Percentiles rank a stretch among this genome's conserved stretches.
phyloP scores from a whole-genome alignment of 92 coral and sea anemone species.

The Metridium senile region DNA sequence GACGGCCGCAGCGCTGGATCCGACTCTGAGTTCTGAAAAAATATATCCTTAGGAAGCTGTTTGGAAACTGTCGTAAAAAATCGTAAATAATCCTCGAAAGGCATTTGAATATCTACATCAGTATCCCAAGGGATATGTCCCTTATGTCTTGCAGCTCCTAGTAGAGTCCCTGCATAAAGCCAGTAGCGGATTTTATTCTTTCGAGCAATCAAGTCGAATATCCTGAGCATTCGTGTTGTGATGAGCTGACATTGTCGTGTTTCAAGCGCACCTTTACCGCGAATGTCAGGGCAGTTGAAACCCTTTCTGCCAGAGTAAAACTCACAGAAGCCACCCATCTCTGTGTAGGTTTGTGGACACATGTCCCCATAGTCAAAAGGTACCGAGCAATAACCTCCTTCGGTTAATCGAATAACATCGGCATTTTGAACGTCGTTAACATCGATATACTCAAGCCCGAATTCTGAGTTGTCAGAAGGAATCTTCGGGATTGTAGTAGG shows the following conservation, averaged over 20 bases:
- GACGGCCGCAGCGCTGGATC: conserved; percentile 43
- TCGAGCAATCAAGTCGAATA: conserved; percentile 59
- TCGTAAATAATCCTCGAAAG: conserved; percentile 54
- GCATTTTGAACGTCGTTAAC: conserved; percentile 27
- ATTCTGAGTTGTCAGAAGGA: conserved; percentile 24
- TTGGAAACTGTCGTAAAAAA: conserved; percentile 45
- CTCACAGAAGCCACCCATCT: conserved; percentile 39
- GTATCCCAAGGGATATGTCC: conserved; percentile 83
- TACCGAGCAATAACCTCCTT: conserved; percentile 28
- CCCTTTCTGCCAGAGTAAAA: not conserved
- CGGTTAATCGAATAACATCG: conserved; percentile 15
- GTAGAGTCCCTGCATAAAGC: conserved; percentile 65
- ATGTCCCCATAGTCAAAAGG: conserved; percentile 39
- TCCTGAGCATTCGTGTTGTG: conserved; percentile 52
- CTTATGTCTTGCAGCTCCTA: conserved; percentile 75
- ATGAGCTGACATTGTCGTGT: conserved; percentile 65
- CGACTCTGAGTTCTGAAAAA: conserved; percentile 45
- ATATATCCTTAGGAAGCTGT: conserved; percentile 43
- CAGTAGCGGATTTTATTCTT: conserved; percentile 58
- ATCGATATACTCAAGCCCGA: conserved; percentile 23
- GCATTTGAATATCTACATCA: conserved; percentile 60
- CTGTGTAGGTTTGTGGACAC: conserved; percentile 45
- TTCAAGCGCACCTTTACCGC: conserved; percentile 10
- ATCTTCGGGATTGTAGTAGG: conserved; percentile 15
- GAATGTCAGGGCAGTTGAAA: conserved; percentile 48